phyloP scores from a whole-genome alignment of 2,888 invertebrate species.

The Sesamia inferens region DNA sequence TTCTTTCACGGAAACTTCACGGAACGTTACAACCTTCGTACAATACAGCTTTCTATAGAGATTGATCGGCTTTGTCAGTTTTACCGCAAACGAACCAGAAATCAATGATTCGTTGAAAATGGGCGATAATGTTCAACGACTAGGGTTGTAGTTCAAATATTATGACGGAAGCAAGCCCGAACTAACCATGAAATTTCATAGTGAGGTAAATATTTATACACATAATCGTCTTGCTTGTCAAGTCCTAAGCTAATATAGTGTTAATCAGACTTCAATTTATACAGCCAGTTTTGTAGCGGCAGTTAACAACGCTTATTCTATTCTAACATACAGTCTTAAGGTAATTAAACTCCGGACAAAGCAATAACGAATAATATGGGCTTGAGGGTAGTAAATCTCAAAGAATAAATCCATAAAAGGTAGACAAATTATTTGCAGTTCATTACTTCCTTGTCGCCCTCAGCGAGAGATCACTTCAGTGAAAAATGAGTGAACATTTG shows the following conservation, averaged over 20 bases:
- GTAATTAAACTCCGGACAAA: constrained; percentile 15
- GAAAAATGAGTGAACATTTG: constrained; percentile 43
- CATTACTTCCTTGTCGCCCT: constrained; percentile 46
- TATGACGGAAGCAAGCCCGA: constrained; percentile 63
- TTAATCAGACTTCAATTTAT: constrained; percentile 40
- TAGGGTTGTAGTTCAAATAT: constrained; percentile 60
- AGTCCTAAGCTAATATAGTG: constrained; percentile 25
- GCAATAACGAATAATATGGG: constrained; percentile 23
- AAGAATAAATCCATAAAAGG: constrained; percentile 30
- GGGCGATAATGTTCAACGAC: constrained; percentile 61
- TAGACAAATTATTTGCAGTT: constrained; percentile 35
- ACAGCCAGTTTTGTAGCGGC: background rate
- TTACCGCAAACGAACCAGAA: constrained; percentile 71
- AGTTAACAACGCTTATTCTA: constrained; percentile 4
- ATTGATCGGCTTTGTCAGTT: constrained; percentile 68
- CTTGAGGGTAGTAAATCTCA: constrained; percentile 31
- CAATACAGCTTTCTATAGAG: constrained; percentile 66
- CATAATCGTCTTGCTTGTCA: constrained; percentile 17
- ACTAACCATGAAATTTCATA: constrained; percentile 25
- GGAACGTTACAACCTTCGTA: constrained; percentile 61
- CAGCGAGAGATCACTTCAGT: constrained; percentile 37
- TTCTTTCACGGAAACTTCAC: constrained; percentile 55
- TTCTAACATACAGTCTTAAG: constrained; percentile 18
- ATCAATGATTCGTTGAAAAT: constrained; percentile 74
- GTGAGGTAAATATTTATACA: constrained; percentile 32